phyloP scores from a whole-genome alignment of 2,888 invertebrate genomes.

The Machimus atricapillus region DNA sequence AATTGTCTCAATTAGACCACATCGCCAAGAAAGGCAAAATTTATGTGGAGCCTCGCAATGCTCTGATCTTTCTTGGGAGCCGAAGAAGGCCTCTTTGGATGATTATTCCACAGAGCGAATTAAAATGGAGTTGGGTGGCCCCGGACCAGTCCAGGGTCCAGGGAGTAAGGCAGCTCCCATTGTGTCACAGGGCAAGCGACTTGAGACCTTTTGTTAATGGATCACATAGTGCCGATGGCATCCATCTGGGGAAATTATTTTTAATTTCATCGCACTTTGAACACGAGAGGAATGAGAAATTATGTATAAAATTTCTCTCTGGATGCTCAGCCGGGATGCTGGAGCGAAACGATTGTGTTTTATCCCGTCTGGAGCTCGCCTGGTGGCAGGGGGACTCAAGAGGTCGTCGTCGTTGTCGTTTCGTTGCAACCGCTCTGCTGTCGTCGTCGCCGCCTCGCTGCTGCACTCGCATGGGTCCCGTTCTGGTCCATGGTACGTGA shows the following conservation, averaged over 20 bases:
- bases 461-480: not conserved
- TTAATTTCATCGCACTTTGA: conserved; percentile 31
- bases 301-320: not conserved
- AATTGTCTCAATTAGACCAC: not conserved
- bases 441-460: not conserved
- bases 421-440: too few relatives aligned
- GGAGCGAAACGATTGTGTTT: not conserved
- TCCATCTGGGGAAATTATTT: conserved; percentile 39
- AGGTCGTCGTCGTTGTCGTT: conserved; percentile 2
- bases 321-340: not conserved
- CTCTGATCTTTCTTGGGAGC: not conserved
- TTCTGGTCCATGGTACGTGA: not conserved
- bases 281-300: conserved; percentile 20
- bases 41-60: not conserved
- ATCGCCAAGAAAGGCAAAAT: not conserved
- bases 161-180: not conserved
- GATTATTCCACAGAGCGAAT: not conserved
- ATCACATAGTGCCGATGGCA: not conserved
- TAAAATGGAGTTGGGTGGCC: not conserved
- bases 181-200: not conserved
- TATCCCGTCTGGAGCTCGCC: not conserved
- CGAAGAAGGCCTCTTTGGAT: not conserved
- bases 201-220: not conserved
- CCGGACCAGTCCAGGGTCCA: not conserved
- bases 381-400: conserved; percentile 28